Evolutionary conservation across 2,797 vertebrate species (phyloP), one percentile per base, ranked within the genome.

Genomic region (Morus bassanus): DNA sequence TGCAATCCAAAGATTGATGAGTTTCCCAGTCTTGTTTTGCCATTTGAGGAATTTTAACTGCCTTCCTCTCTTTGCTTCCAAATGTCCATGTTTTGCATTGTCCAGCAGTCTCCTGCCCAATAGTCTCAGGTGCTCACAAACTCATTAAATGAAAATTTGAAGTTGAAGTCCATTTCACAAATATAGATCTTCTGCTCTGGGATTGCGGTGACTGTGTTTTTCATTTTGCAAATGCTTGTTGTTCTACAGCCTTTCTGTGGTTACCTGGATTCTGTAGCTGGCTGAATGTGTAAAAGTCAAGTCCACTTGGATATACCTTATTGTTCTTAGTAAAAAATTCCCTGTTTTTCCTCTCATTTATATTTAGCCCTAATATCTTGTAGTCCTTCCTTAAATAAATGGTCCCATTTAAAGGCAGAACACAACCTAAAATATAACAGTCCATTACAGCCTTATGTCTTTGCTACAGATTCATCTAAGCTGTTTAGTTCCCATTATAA

Each of bases 391-490:
- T 91, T 91, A 94, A 96, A 97, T 63, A 76, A 88, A 95, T 92
- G 51, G 69, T 68, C 65, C 81, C 35, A 84, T 95, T 96, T 96
- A 95, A 89, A 88, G 80, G 41, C 65, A 91, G 85, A 94, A 88
- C 41, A 80, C 61, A 93, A 91, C 56, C 74, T 95, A 68, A 97
- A 95, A 86, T 93, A 85, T 54, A 91, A 79, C 45, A 88, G 82
- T 91, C 88, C 63, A 65, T 97, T 96, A 96, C 43, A 85, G 75
- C 43, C 31, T 82, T 95, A 63, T 76, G n/a, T 89, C 63, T 91
- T 96, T 79, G 67, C 64, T 86, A 65, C 64, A 86, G 89, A 96
- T 95, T 97, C 93, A 94, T 93, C 41, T 79, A 72, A 85, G 67
- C 59, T 75, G 84, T 88, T 95, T 91, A 89, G 24, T 70, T 93